Conservation (phyloP, 2,888 invertebrate genomes). For the Sinodicranocentrus sp. region DNA sequence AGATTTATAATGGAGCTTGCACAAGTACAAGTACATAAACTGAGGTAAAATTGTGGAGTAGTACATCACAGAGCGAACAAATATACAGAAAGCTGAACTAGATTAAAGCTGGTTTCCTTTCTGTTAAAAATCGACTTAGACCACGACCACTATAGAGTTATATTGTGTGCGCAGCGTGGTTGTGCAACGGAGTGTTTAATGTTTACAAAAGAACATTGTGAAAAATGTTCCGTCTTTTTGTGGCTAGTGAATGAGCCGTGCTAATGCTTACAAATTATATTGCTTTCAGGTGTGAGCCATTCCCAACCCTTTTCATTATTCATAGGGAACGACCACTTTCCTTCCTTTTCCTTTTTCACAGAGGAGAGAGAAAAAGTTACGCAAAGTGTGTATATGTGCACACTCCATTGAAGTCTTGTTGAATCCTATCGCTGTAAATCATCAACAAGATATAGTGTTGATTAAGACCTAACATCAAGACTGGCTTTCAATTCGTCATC, state of each 20-base stretch:
- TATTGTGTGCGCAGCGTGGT: too few species aligned
- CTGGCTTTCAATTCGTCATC: too few species aligned
- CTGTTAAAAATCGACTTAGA: too few species aligned
- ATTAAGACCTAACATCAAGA: constrained; percentile 3
- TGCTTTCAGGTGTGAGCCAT: constrained; percentile 13
- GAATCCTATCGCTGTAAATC: too few species aligned
- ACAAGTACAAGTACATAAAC: not conserved
- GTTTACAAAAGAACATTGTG: not conserved
- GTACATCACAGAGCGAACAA: constrained; percentile 2
- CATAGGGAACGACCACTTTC: not conserved
- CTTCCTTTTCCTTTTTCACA: too few species aligned
- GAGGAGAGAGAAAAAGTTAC: too few species aligned
- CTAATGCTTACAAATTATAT: constrained; percentile 29
- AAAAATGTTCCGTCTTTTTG: not conserved
- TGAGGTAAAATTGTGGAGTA: not conserved
- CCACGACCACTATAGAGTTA: too few species aligned
- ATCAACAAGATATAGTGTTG: not conserved
- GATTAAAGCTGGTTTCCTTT: not conserved
- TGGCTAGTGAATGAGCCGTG: not conserved
- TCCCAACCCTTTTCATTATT: constrained; percentile 1
- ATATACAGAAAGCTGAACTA: not conserved
- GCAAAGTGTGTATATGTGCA: too few species aligned
- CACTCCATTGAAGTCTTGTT: too few species aligned
- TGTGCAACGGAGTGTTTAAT: not conserved
- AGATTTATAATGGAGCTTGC: not conserved